These are phyloP conservation scores for Buceros bicornis DNA, from an alignment of 2,797 vertebrate genomes.

Conservation along the genomic window DNA sequence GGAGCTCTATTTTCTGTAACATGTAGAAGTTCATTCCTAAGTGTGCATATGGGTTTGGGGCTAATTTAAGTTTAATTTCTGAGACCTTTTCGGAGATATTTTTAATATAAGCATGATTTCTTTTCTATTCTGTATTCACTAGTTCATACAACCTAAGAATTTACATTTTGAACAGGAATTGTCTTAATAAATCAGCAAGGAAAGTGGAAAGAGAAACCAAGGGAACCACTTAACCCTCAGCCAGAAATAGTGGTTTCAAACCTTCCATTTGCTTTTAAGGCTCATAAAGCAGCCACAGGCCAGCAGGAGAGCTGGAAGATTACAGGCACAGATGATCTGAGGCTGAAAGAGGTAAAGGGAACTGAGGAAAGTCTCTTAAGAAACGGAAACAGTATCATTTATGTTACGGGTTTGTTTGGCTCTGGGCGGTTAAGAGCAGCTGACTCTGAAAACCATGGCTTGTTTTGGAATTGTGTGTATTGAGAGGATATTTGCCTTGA, in stretches of 20 bases:
- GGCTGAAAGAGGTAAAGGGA: constrained; percentile 31
- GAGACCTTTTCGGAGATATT: not conserved
- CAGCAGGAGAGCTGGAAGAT: constrained; percentile 27
- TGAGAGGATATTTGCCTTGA: not conserved
- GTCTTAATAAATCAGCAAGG: constrained; percentile 8
- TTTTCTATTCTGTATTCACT: not conserved
- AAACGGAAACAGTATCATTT: constrained; percentile 19
- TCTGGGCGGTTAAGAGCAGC: not conserved
- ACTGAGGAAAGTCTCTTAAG: constrained; percentile 25
- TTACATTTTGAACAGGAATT: not conserved
- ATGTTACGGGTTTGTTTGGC: not conserved
- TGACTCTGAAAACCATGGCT: not conserved
- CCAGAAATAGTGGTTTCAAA: constrained; percentile 11
- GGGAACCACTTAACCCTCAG: not conserved
- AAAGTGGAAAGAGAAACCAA: constrained; percentile 2
- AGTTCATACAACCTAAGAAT: not conserved
- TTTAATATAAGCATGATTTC: not conserved
- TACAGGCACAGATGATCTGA: constrained; percentile 32
- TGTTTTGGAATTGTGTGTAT: not conserved
- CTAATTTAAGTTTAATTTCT: not conserved
- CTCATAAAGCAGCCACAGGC: constrained; percentile 16
- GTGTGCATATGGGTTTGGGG: not conserved
- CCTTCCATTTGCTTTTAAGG: constrained; percentile 32
- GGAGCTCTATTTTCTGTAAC: not conserved
- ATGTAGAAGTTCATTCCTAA: not conserved